These are phyloP conservation scores for Coelopa frigida DNA, from an alignment of 1,140 invertebrate genomes.

Conservation along the genomic window DNA sequence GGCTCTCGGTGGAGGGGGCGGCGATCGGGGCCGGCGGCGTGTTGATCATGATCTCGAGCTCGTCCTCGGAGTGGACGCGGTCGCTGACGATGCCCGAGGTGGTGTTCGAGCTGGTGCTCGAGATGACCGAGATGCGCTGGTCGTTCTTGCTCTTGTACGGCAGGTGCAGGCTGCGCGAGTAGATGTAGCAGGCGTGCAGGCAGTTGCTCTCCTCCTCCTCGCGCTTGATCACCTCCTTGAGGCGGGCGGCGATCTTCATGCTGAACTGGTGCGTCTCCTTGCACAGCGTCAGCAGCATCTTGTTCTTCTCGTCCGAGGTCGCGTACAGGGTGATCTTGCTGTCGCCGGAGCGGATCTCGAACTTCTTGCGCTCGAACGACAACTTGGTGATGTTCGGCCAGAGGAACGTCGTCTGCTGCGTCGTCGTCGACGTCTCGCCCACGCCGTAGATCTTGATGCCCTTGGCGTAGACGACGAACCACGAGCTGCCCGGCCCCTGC, in stretches of 20 bases:
- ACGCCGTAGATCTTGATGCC: slow-evolving; percentile 73
- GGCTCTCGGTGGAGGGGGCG: slow-evolving; percentile 64
- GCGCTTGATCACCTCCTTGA: slow-evolving; percentile 67
- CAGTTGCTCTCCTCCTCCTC: slow-evolving; percentile 61
- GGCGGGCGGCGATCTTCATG: slow-evolving; percentile 79
- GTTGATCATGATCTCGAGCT: slow-evolving; percentile 77
- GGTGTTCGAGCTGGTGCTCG: slow-evolving; percentile 85
- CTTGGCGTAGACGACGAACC: slow-evolving; percentile 75
- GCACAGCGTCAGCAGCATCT: slow-evolving; percentile 80
- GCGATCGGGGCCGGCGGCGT: slow-evolving; percentile 52
- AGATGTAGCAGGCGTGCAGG: slow-evolving; percentile 55
- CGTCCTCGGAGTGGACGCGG: slow-evolving; percentile 86
- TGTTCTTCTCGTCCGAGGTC: slow-evolving; percentile 84
- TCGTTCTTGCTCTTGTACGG: slow-evolving; percentile 60
- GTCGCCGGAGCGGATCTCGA: slow-evolving; percentile 84
- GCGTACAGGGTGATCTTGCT: slow-evolving; percentile 85
- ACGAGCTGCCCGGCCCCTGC: slow-evolving; percentile 61
- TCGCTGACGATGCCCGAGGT: slow-evolving; percentile 93
- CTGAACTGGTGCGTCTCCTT: slow-evolving; percentile 90
- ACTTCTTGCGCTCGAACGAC: slow-evolving; percentile 93
- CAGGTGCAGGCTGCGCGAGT: slow-evolving; percentile 56
- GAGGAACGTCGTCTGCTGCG: slow-evolving; percentile 61
- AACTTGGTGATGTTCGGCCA: slow-evolving; percentile 92
- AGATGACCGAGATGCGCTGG: slow-evolving; percentile 85
- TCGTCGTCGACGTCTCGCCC: slow-evolving; percentile 1